Conservation (phyloP, 2,888 invertebrate species). For the Eupithecia inturbata region DNA sequence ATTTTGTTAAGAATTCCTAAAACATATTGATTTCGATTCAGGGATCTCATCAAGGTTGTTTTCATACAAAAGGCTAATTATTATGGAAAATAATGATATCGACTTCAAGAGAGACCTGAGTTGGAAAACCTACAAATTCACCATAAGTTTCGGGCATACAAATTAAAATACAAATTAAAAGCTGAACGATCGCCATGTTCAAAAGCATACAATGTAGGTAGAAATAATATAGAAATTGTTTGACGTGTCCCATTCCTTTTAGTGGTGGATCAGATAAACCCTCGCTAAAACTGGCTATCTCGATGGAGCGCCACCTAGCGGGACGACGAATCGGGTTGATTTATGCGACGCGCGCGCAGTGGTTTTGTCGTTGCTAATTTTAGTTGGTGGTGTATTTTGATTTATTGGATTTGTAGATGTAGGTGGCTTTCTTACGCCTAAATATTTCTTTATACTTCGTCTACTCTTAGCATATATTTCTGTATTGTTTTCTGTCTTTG, state of each 20-base stretch:
- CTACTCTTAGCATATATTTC: no score
- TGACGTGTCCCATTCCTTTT: slow-evolving; percentile 36
- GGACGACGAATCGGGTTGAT: slow-evolving; percentile 63
- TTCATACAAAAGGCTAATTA: no score
- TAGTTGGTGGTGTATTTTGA: slow-evolving; percentile 14
- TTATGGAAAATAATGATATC: not conserved
- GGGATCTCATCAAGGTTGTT: no score
- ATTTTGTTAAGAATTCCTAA: no score
- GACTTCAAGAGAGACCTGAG: not conserved
- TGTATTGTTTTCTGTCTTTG: no score
- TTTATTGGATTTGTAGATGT: not conserved
- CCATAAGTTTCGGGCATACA: not conserved
- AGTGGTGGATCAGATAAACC: slow-evolving; percentile 43
- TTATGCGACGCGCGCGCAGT: slow-evolving; percentile 60
- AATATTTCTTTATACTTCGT: no score
- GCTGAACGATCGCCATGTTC: not conserved
- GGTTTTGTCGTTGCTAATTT: slow-evolving; percentile 53
- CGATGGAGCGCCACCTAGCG: slow-evolving; percentile 65
- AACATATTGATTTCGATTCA: no score
- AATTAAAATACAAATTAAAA: not conserved
- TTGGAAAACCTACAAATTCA: not conserved
- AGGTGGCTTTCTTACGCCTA: not conserved
- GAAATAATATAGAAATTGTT: not conserved
- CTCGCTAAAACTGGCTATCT: slow-evolving; percentile 56
- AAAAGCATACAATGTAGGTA: not conserved